Evolutionary conservation across 2,113 vertebrate genomes (phyloP).

Genomic region (Bostrychus sinensis): DNA sequence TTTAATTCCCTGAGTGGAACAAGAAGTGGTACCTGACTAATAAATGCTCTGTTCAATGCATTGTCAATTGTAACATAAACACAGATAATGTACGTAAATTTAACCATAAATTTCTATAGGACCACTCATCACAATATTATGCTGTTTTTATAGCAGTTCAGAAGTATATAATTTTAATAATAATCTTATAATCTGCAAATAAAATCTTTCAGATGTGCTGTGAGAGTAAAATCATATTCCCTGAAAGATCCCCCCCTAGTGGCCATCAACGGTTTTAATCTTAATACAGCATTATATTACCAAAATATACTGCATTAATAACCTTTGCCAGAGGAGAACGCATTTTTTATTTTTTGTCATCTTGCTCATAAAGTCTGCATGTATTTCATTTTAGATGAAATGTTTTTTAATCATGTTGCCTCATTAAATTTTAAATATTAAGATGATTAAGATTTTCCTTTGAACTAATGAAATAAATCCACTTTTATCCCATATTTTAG

Average conservation of each 20-base stretch:
- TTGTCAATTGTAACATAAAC: not conserved
- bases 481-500: too few relatives aligned
- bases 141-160: too few relatives aligned
- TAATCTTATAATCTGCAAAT: not conserved
- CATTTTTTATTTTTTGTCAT: not conserved
- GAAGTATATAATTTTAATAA: not conserved
- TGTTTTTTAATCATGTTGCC: too few relatives aligned
- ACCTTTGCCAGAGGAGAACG: not conserved
- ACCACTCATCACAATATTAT: too few relatives aligned
- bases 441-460: too few relatives aligned
- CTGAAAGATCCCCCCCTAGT: not conserved
- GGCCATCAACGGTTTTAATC: not conserved
- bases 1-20: not conserved
- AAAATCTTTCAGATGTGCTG: conserved; percentile 1
- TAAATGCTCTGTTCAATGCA: not conserved
- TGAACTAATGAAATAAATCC: too few relatives aligned
- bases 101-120: not conserved
- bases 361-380: not conserved
- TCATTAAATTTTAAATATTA: too few relatives aligned
- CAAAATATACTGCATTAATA: not conserved
- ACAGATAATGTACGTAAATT: not conserved
- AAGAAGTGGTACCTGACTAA: not conserved
- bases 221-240: not conserved
- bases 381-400: not conserved
- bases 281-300: not conserved